phyloP scores from a whole-genome alignment of 1,140 invertebrate genomes.

The Cyclargus thomasi region DNA sequence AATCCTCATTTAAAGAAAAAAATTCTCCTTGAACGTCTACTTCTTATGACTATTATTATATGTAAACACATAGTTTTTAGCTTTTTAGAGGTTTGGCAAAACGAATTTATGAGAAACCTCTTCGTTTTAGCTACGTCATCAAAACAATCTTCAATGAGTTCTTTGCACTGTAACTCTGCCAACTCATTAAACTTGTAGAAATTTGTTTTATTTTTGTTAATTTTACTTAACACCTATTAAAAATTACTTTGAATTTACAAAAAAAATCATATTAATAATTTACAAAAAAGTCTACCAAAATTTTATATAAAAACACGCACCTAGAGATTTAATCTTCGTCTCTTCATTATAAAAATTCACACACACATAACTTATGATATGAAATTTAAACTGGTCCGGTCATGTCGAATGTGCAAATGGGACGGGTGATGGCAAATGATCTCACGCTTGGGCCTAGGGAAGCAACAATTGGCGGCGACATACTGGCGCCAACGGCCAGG shows the following conservation, averaged over 20 bases:
- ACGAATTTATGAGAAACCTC: not conserved
- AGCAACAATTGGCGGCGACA: constrained; percentile 49
- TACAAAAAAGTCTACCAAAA: not conserved
- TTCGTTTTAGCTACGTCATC: not conserved
- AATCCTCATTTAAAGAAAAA: no score
- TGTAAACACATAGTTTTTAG: not conserved
- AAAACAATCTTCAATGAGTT: not conserved
- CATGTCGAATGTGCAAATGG: constrained; percentile 17
- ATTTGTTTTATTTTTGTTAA: not conserved
- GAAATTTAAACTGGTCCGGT: not conserved
- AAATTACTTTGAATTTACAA: not conserved
- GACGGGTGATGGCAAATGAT: not conserved
- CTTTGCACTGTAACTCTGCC: not conserved
- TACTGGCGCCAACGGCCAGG: constrained; percentile 35
- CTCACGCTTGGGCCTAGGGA: not conserved
- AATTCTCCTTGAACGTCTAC: no score
- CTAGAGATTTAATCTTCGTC: constrained; percentile 7
- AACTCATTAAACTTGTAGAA: not conserved
- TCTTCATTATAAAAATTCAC: constrained; percentile 16
- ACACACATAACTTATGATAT: not conserved
- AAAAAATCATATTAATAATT: no score
- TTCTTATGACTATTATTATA: not conserved
- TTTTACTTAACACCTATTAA: not conserved
- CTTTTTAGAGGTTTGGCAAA: not conserved
- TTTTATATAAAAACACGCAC: not conserved